A percentile compares a stretch with the other conserved stretches of the same genome.
These are phyloP conservation scores for Mugil cephalus DNA, from an alignment of 2,113 vertebrate genomes.

Conservation along the genomic window DNA sequence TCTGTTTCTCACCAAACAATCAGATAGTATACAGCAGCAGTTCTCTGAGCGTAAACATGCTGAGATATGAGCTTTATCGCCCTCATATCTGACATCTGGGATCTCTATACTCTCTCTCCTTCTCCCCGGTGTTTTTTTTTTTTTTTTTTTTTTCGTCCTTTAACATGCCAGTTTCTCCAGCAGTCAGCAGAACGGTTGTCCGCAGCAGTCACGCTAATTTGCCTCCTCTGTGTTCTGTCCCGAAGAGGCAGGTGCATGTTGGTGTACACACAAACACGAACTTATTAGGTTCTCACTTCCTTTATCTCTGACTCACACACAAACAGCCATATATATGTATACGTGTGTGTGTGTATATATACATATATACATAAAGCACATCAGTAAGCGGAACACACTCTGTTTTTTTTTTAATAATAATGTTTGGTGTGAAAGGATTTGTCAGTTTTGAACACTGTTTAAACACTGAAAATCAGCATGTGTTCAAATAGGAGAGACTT, in stretches of 20 bases:
- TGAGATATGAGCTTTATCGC: conserved; percentile 81
- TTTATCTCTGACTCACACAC: not conserved
- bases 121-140: conserved; percentile 40
- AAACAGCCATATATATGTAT: not conserved
- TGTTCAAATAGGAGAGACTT: conserved; percentile 35
- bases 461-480: conserved; percentile 38
- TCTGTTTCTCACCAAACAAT: conserved; percentile 51
- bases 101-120: conserved; percentile 33
- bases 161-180: conserved; percentile 46
- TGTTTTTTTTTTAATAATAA: not conserved
- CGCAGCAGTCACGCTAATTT: conserved; percentile 55
- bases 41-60: conserved; percentile 72
- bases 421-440: conserved; percentile 36
- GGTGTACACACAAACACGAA: conserved; percentile 26
- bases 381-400: not conserved
- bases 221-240: conserved; percentile 25
- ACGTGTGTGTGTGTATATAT: too few relatives aligned
- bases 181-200: conserved; percentile 71
- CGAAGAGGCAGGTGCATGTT: conserved; percentile 62
- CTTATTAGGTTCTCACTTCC: not conserved
- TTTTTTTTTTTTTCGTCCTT: conserved; percentile 10
- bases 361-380: not conserved
- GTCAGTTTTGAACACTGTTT: conserved; percentile 22
- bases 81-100: conserved; percentile 67
- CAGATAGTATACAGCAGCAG: conserved; percentile 60